A percentile compares a stretch with the other conserved stretches of the same genome.
Conservation (phyloP, 1,140 invertebrate genomes). For the Rhopalosiphum maidis region DNA sequence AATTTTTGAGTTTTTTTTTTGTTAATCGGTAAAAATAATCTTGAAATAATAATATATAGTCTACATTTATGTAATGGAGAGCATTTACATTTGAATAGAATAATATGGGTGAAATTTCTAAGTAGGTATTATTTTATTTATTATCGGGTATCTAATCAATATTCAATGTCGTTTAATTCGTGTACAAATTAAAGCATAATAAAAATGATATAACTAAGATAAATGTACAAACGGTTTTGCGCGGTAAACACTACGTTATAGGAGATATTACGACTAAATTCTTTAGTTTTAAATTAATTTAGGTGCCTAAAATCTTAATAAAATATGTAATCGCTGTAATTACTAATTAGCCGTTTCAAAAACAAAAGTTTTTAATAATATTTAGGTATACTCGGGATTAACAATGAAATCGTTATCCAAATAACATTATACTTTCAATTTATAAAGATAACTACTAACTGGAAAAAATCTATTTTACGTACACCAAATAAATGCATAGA, state of each 20-base stretch:
- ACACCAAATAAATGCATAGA: not conserved
- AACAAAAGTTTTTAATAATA: not conserved
- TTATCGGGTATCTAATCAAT: not conserved
- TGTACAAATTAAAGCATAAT: not conserved
- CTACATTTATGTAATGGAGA: too few species aligned
- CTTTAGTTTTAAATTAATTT: not conserved
- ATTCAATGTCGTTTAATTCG: not conserved
- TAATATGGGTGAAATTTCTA: not conserved
- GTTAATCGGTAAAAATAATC: not conserved
- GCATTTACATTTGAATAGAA: not conserved
- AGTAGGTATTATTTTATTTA: not conserved
- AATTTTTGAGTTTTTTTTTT: not conserved
- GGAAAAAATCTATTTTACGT: not conserved
- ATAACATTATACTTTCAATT: not conserved
- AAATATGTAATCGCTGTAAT: not conserved
- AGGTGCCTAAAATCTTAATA: not conserved
- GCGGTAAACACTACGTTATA: not conserved
- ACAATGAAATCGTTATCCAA: too few species aligned
- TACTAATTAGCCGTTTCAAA: not conserved
- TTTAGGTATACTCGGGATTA: not conserved
- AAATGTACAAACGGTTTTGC: not conserved
- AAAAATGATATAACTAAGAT: not conserved
- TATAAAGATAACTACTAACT: not conserved
- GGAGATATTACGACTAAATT: not conserved
- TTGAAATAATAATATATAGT: not conserved